phyloP scores from a whole-genome alignment of 2,113 vertebrate genomes.

The Tor tambroides region DNA sequence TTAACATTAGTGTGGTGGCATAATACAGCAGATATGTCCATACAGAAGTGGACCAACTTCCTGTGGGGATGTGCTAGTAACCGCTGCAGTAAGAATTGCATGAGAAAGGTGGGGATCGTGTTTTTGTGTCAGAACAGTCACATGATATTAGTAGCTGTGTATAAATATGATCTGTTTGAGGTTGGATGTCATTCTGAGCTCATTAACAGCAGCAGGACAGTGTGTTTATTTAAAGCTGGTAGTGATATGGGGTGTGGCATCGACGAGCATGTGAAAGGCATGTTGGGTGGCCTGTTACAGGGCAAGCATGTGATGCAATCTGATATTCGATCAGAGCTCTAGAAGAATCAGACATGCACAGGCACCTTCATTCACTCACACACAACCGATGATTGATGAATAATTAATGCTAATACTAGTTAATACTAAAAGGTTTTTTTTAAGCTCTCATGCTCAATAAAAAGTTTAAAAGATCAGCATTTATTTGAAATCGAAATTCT shows the following conservation, averaged over 20 bases:
- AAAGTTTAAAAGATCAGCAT: background rate
- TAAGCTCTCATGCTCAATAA: background rate
- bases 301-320: slow-evolving; percentile 54
- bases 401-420: background rate
- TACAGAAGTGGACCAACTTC: background rate
- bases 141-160: background rate
- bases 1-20: background rate
- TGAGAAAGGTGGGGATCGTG: background rate
- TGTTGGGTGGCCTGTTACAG: slow-evolving; percentile 44
- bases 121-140: slow-evolving; percentile 1
- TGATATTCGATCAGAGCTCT: slow-evolving; percentile 25
- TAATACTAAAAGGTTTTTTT: background rate
- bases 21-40: background rate
- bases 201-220: background rate
- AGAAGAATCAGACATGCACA: slow-evolving; percentile 48
- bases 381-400: slow-evolving; percentile 47
- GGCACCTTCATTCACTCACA: slow-evolving; percentile 44
- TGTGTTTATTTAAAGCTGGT: slow-evolving; percentile 19
- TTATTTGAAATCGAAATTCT: background rate
- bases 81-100: background rate
- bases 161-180: background rate
- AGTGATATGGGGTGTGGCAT: background rate
- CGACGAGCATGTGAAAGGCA: slow-evolving; percentile 44
- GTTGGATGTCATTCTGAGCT: background rate
- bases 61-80: background rate